Evolutionary conservation across 2,797 vertebrate genomes (phyloP).

Genomic region (Orientallactaga sibirica): DNA sequence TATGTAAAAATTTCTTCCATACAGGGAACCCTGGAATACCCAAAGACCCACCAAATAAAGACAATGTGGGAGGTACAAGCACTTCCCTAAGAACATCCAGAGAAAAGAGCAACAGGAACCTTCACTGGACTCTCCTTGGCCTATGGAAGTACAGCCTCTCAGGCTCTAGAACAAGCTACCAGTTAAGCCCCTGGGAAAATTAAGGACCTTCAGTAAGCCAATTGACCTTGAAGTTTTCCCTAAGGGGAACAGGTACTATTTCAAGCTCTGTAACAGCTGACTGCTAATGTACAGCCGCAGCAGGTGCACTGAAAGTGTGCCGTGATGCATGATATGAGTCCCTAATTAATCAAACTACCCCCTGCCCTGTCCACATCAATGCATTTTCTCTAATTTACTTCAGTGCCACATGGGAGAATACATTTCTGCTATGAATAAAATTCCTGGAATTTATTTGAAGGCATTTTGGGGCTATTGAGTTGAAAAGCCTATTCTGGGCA

Average conservation of each 20-base stretch:
- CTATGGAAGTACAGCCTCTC: background rate
- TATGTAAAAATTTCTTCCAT: background rate
- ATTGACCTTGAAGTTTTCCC: conserved; percentile 35
- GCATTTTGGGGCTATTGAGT: background rate
- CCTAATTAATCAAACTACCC: conserved; percentile 61
- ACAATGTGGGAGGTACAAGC: background rate
- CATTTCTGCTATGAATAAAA: background rate
- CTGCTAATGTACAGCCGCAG: background rate
- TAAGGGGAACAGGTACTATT: conserved; percentile 35
- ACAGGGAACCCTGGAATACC: background rate
- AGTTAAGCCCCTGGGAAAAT: background rate
- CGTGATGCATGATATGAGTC: accelerated
- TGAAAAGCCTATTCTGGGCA: background rate
- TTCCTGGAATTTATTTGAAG: background rate
- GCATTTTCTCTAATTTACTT: conserved; percentile 7
- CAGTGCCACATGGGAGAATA: background rate
- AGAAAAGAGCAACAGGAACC: background rate
- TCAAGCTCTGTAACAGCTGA: conserved; percentile 30
- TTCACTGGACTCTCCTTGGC: background rate
- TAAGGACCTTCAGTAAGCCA: conserved; percentile 13
- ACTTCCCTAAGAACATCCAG: background rate
- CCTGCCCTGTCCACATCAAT: background rate
- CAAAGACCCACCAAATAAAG: background rate
- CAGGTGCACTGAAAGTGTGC: background rate
- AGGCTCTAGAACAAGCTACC: background rate